phyloP scores from a whole-genome alignment of 2,888 invertebrate species.

The Drosophila aldrichi region DNA sequence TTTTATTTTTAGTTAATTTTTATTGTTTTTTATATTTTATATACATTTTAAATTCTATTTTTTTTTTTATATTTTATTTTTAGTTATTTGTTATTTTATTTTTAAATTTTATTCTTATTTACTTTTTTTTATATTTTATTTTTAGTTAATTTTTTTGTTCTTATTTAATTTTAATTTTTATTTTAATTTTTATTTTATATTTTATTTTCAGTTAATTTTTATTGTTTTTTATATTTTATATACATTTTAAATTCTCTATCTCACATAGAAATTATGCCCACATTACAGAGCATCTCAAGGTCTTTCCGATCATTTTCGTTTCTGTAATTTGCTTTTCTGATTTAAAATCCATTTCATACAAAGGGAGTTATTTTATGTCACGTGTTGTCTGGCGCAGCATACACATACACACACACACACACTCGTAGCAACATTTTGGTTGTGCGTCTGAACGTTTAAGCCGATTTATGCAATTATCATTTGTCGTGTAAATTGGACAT shows the following conservation, averaged over 20 bases:
- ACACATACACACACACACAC: not conserved
- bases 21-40: not conserved
- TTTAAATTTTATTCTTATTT: too few species aligned
- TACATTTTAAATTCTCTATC: not conserved
- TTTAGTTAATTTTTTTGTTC: too few species aligned
- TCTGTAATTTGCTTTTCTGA: conserved; percentile 57
- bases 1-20: too few species aligned
- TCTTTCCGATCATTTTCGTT: not conserved
- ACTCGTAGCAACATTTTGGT: conserved; percentile 19
- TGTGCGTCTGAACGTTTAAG: conserved; percentile 68
- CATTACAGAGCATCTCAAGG: conserved; percentile 10
- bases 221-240: not conserved
- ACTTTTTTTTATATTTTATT: too few species aligned
- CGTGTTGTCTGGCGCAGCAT: conserved; percentile 48
- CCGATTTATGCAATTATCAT: conserved; percentile 83
- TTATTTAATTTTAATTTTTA: too few species aligned
- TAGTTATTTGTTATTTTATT: too few species aligned
- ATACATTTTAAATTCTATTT: not conserved
- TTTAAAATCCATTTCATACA: conserved; percentile 61
- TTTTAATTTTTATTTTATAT: too few species aligned
- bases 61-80: too few species aligned
- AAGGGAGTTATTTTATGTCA: conserved; percentile 54
- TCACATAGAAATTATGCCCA: not conserved
- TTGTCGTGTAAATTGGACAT: conserved; percentile 68
- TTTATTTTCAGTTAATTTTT: too few species aligned